Conservation (phyloP, 2,113 vertebrate species). For the Ceuthmochares aereus region DNA sequence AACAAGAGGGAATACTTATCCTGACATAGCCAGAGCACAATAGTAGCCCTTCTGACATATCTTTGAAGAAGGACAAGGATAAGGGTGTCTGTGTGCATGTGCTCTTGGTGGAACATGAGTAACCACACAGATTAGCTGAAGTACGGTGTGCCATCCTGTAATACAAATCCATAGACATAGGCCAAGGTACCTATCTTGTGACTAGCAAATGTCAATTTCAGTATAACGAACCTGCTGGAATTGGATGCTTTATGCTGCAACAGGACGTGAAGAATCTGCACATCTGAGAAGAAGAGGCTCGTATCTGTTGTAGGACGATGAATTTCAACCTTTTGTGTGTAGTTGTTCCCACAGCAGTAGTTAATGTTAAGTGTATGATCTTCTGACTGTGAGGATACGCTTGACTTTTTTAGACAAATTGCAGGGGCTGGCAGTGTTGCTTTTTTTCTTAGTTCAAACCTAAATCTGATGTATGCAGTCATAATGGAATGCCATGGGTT, state of each 20-base stretch:
- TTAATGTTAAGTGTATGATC: neutral
- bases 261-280: neutral
- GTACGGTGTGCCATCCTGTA: neutral
- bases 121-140: neutral
- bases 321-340: neutral
- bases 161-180: neutral
- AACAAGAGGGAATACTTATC: neutral
- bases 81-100: too few relatives aligned
- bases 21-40: neutral
- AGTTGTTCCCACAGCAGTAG: too few relatives aligned
- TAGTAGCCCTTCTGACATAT: neutral
- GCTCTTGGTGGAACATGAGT: neutral
- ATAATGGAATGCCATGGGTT: neutral
- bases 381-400: neutral
- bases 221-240: neutral
- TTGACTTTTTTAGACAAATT: neutral
- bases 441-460: neutral
- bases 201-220: neutral
- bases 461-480: neutral
- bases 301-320: neutral
- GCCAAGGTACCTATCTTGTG: neutral
- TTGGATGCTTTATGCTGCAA: neutral
- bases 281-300: neutral
- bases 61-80: neutral
- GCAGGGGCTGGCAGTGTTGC: accelerated